A percentile compares a stretch with the other conserved stretches of the same genome.
Evolutionary conservation across 2,888 invertebrate genomes (phyloP).

Genomic region (Trachelus tabidus): DNA sequence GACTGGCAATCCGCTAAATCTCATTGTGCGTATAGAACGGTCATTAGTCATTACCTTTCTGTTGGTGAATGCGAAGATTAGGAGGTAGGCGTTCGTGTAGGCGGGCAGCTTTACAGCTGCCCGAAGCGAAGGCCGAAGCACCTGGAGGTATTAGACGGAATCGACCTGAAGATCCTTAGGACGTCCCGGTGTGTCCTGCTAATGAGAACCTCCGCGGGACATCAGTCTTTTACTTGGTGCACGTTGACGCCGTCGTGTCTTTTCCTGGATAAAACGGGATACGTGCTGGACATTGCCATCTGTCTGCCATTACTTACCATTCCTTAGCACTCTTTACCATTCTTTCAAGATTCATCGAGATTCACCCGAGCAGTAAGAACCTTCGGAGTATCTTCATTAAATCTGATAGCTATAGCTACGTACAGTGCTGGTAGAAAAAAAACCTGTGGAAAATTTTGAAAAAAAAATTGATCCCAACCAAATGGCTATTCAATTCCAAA

Average conservation of each 20-base stretch:
- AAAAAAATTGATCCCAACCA: not conserved
- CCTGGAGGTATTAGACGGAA: conserved; percentile 48
- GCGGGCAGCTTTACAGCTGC: conserved; percentile 31
- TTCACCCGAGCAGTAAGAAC: not conserved
- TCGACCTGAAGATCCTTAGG: conserved; percentile 9
- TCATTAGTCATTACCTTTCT: conserved; percentile 57
- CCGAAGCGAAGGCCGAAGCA: conserved; percentile 32
- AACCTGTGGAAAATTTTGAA: not conserved
- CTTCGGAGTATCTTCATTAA: not conserved
- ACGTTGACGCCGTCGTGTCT: conserved; percentile 45
- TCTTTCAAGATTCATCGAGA: not conserved
- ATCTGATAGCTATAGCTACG: not conserved
- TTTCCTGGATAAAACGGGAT: conserved; percentile 9
- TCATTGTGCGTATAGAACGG: conserved; percentile 39
- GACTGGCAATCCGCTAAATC: conserved; percentile 27
- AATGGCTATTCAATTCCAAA: not conserved
- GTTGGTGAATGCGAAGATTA: conserved; percentile 34
- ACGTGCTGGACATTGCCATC: not conserved
- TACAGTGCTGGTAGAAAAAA: not conserved
- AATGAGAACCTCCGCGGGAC: conserved; percentile 52
- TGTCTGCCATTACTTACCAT: not conserved
- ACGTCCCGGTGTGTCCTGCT: conserved; percentile 46
- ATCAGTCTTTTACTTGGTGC: conserved; percentile 47
- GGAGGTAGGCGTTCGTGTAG: conserved; percentile 46
- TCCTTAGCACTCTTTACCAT: not conserved